Percentiles rank a stretch among this genome's conserved stretches.
These are phyloP conservation scores for Heliconius sara DNA, from an alignment of 2,888 invertebrate genomes.

Conservation along the genomic window DNA sequence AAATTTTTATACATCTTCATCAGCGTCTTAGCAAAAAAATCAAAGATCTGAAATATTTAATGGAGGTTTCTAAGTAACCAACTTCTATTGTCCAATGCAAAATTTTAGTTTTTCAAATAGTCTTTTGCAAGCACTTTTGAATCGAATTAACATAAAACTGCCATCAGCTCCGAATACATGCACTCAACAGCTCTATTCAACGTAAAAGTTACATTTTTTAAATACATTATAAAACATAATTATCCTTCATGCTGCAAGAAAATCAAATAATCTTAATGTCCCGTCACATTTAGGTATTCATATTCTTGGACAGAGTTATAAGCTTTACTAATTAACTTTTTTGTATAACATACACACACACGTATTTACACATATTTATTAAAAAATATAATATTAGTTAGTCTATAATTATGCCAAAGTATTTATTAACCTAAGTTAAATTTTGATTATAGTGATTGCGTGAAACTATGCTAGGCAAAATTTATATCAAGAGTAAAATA, in stretches of 20 bases:
- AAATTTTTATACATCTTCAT: not conserved
- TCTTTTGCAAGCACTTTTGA: not conserved
- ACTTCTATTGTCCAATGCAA: too few species aligned
- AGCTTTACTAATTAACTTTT: not conserved
- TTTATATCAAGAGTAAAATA: not conserved
- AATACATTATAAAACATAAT: not conserved
- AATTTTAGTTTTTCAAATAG: too few species aligned
- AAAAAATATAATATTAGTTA: not conserved
- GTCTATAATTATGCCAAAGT: not conserved
- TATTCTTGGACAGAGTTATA: not conserved
- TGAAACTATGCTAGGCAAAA: constrained; percentile 23
- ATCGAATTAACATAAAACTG: not conserved
- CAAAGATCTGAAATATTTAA: too few species aligned
- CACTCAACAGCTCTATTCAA: too few species aligned
- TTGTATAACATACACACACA: not conserved
- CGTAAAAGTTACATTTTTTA: not conserved
- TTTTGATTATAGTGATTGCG: constrained; percentile 32
- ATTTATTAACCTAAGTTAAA: not conserved
- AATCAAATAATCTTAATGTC: not conserved
- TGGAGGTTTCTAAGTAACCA: too few species aligned
- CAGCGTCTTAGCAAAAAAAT: not conserved
- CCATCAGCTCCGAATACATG: not conserved
- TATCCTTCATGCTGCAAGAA: not conserved
- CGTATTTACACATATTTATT: not conserved
- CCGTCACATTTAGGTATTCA: not conserved